These are phyloP conservation scores for Dipodomys ordii DNA, from an alignment of 2,113 vertebrate genomes.

Conservation along the genomic window DNA sequence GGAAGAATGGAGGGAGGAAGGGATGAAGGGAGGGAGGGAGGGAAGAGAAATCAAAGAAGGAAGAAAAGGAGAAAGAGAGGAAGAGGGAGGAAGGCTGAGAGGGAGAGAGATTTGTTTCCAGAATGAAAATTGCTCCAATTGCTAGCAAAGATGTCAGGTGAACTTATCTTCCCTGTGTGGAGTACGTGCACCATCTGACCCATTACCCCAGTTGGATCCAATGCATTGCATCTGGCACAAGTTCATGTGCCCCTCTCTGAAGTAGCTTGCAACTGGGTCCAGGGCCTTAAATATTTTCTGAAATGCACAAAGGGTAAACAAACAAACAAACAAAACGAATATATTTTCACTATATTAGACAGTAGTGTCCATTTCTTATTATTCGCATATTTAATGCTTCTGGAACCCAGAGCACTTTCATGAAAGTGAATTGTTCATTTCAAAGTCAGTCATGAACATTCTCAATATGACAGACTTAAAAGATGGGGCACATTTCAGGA, in stretches of 20 bases:
- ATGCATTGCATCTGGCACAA: not conserved
- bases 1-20: rapidly evolving
- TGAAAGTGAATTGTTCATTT: slow-evolving; percentile 10
- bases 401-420: not conserved
- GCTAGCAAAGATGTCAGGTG: not conserved
- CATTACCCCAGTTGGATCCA: not conserved
- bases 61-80: rapidly evolving
- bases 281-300: not conserved
- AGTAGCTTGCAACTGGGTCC: not conserved
- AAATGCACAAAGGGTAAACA: slow-evolving; percentile 1
- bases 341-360: not conserved
- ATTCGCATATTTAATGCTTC: not conserved
- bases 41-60: too few species aligned
- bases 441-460: not conserved
- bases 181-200: not conserved
- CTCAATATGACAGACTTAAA: not conserved
- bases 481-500: not conserved
- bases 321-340: not conserved
- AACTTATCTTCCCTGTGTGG: not conserved
- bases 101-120: not conserved
- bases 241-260: not conserved
- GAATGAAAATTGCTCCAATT: not conserved
- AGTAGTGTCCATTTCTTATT: not conserved
- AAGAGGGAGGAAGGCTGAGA: not conserved
- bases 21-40: not conserved